Base-by-base conservation (phyloP, 1,140 invertebrate species). In the Drosophila ficusphila region DNA sequence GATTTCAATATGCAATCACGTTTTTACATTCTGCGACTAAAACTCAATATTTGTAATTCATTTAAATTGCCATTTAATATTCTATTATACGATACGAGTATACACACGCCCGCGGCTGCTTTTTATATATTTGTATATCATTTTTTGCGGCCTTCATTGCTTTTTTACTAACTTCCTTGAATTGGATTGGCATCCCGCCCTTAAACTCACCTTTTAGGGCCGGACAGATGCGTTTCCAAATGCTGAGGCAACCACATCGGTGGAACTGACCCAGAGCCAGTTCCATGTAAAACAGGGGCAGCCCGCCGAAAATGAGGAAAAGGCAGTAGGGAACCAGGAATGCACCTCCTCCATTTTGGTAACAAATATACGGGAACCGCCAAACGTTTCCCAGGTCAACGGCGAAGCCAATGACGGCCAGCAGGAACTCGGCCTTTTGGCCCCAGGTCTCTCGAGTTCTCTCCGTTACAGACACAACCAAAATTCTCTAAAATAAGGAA, bases 211-310 rank as follows among this genome's bases (percentile, higher is more conserved):
- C 98, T 95, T 99, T 99, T 23, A 99, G 94, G 25, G 98, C 96
- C 0, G 98, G 98, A 92, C 98, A 99, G 78, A 99, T 97, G 76
- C 96, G 94, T 71, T 96, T 96, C 97, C 98, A 98, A 42, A 98
- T 95, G n/a, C 96, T 97, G 19, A 98, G 93, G 83, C 97, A 98
- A 16, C 97, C 97, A 82, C 96, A 97, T 12, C 96, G 94, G 92
- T 98, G 97, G 92, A 97, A 98, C 90, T 98, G 98, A 11, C 98
- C 98, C 49, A 99, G 92, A 1, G 97, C 97, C 71, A 98, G 90
- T 92, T 99, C 98, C 96, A 99, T 96, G 92, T 98, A 98, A 92
- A 98, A 99, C 16, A 99, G 93, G 1, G 98, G 98, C 8, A 99
- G 93, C 6, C 98, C 98, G 4, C 97, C 97, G 76, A 98, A 96